Base-by-base conservation (phyloP, 2,113 vertebrate genomes). In the Piaya cayana region DNA sequence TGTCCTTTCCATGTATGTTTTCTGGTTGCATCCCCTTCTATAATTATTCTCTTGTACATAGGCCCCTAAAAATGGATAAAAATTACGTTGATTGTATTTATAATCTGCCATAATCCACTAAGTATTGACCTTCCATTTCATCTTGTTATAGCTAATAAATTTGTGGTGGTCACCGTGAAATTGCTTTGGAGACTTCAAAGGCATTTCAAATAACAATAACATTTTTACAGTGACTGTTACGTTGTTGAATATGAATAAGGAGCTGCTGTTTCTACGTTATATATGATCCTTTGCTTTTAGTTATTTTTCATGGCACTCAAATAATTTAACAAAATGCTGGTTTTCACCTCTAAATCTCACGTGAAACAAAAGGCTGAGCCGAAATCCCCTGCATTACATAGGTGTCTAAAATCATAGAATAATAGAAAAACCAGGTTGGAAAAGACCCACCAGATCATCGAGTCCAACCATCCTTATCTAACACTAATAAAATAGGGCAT, bases 71-170 rank as follows among this genome's bases (percentile, higher is more conserved):
- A 96, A 86, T 65, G 86, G 78, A 78, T 83, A 75, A 86, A 95
- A 92, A 90, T 90, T 81, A 72, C 26, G 58, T 32, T 93, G 86
- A 59, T 92, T 85, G 86, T 87, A 91, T 68, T 97, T 68, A 88
- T 89, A 69, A 93, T 89, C 91, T 97, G 49, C 64, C 65, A 83
- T 74, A 94, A 95, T 89, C 64, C 78, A 68, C 56, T 93, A 76
- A 92, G 68, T 94, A 94, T 70, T 96, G 84, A 79, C 72, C 88
- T 95, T 93, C 70, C 65, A 59, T 92, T 96, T 92, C 58, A 95
- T 92, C 70, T 92, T 77, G 56, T 69, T 86, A 82, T 25, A 80
- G 69, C 63, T 93, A 91, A 95, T 92, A 95, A 85, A 92, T 92
- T 95, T 92, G 70, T 92, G 65, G 88, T 87, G 85, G 63, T 90